phyloP scores from a whole-genome alignment of 2,888 invertebrate genomes.

The Gnatocerus cornutus region DNA sequence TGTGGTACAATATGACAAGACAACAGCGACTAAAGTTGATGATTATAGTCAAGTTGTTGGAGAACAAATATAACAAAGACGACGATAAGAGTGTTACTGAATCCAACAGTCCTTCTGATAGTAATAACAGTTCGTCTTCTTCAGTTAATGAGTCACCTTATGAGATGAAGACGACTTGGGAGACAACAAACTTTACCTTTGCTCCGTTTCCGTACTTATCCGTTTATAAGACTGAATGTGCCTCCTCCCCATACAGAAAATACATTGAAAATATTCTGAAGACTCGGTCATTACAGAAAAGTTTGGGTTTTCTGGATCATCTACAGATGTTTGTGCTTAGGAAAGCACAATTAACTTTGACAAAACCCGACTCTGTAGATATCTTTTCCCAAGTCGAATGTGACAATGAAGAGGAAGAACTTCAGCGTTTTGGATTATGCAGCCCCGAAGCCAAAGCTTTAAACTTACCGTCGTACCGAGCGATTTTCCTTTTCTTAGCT shows the following conservation, averaged over 20 bases:
- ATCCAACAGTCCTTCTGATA: constrained; percentile 71
- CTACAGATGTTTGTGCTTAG: constrained; percentile 80
- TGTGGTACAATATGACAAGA: constrained; percentile 93
- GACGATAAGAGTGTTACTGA: constrained; percentile 52
- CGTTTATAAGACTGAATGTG: constrained; percentile 52
- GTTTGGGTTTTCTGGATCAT: constrained; percentile 85
- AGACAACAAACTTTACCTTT: constrained; percentile 73
- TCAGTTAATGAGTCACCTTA: constrained; percentile 60
- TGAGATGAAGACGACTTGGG: constrained; percentile 55
- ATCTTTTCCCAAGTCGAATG: constrained; percentile 60
- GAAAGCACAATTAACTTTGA: constrained; percentile 82
- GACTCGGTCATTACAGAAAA: constrained; percentile 88
- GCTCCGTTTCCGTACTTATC: constrained; percentile 40
- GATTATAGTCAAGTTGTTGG: constrained; percentile 80
- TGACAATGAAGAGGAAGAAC: constrained; percentile 71
- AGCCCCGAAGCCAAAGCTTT: constrained; percentile 84
- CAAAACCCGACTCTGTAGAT: constrained; percentile 71
- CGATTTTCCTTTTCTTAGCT: constrained; percentile 89
- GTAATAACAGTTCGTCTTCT: constrained; percentile 69
- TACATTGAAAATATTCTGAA: constrained; percentile 92
- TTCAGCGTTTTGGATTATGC: constrained; percentile 83
- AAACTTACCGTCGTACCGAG: constrained; percentile 88
- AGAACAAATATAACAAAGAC: constrained; percentile 61
- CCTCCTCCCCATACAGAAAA: constrained; percentile 74
- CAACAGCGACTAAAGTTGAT: constrained; percentile 88